These are phyloP conservation scores for Thermophis baileyi DNA, from an alignment of 2,113 vertebrate genomes.

Conservation along the genomic window DNA sequence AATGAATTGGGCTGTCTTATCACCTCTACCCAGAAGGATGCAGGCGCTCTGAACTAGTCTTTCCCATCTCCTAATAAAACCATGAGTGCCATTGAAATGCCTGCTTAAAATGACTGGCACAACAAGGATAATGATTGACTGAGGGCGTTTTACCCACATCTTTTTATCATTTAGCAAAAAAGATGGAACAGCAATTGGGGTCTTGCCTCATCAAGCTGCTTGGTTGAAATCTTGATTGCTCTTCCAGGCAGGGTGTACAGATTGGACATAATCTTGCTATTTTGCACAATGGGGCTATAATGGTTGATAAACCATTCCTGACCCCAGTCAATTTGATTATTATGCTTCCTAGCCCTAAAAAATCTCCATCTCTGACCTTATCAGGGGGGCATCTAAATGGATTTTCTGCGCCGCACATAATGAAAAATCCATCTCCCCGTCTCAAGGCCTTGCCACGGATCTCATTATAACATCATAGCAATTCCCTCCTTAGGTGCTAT, in stretches of 20 bases:
- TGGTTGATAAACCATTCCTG: constrained; percentile 31
- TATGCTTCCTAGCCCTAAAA: neutral
- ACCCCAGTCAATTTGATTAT: neutral
- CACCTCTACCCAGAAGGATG: neutral
- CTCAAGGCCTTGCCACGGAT: neutral
- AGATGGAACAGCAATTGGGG: constrained; percentile 37
- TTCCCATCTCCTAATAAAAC: constrained; percentile 20
- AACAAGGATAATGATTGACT: constrained; percentile 23
- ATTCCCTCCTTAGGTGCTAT: neutral
- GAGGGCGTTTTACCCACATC: neutral
- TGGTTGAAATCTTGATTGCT: neutral
- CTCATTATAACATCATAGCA: neutral
- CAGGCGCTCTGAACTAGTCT: neutral
- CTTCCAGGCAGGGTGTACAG: neutral
- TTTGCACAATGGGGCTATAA: neutral
- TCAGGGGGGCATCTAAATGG: neutral
- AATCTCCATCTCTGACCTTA: constrained; percentile 5
- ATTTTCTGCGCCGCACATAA: neutral
- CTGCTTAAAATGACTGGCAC: constrained; percentile 21
- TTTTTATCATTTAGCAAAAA: constrained; percentile 22
- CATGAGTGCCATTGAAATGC: neutral
- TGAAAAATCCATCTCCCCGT: neutral
- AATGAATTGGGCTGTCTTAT: no score
- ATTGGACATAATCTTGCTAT: constrained; percentile 23
- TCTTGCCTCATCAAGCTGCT: constrained; percentile 36